Percentiles rank a stretch among this genome's conserved stretches.
Conservation (phyloP, 1,140 invertebrate species). For the Tribolium madens region DNA sequence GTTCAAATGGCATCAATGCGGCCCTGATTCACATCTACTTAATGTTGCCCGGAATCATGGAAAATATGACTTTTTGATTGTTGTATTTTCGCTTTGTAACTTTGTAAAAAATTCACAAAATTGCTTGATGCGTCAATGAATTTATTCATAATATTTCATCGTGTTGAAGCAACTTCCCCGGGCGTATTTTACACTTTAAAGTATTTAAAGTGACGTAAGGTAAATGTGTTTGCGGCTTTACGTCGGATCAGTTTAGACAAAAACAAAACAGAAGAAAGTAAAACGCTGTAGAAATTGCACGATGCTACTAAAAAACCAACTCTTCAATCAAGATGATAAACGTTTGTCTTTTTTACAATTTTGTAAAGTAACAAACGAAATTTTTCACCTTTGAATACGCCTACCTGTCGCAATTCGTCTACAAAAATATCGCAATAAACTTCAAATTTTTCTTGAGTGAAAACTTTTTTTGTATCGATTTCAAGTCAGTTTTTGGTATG, state of each 20-base stretch:
- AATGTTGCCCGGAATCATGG: not conserved
- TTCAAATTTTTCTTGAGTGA: not conserved
- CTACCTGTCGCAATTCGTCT: not conserved
- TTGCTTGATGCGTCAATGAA: not conserved
- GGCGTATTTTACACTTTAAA: not conserved
- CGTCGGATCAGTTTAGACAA: not conserved
- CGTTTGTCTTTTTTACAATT: not conserved
- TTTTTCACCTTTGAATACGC: not conserved
- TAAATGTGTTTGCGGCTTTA: not conserved
- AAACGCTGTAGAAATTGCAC: not conserved
- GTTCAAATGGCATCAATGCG: conserved; percentile 14
- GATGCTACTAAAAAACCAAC: not conserved
- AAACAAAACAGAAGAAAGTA: not conserved
- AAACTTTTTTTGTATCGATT: too few species aligned
- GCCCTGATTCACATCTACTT: conserved; percentile 29
- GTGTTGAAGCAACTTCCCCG: too few species aligned
- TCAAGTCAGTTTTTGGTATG: not conserved
- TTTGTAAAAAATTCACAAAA: not conserved
- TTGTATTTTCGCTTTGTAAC: not conserved
- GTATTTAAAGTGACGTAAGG: not conserved
- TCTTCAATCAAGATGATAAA: conserved; percentile 2
- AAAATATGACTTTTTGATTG: too few species aligned
- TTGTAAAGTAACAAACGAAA: not conserved
- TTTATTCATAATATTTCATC: not conserved
- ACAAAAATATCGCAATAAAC: not conserved